These are phyloP conservation scores for Misgurnus mizolepis DNA, from an alignment of 2,113 vertebrate species.

Conservation along the genomic window DNA sequence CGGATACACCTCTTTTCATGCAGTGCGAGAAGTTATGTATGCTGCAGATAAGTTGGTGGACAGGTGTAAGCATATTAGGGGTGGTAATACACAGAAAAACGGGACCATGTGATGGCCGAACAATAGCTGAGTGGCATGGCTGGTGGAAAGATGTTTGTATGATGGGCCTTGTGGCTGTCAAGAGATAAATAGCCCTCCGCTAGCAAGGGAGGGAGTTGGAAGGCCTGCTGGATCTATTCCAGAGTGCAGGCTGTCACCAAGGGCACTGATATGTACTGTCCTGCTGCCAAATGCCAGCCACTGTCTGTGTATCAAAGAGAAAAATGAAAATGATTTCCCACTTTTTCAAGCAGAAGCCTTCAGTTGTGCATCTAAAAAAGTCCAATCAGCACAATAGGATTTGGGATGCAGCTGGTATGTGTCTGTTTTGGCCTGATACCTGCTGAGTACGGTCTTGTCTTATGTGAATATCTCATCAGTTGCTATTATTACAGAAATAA, in stretches of 20 bases:
- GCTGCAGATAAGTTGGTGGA: slow-evolving; percentile 44
- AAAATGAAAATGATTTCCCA: slow-evolving; percentile 12
- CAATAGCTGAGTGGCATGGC: slow-evolving; percentile 38
- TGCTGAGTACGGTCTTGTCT: background rate
- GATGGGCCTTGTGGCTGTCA: slow-evolving; percentile 48
- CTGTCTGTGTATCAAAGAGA: background rate
- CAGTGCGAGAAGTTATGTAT: slow-evolving; percentile 31
- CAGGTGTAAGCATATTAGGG: slow-evolving; percentile 50
- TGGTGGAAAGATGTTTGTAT: slow-evolving; percentile 48
- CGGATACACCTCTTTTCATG: too few species aligned
- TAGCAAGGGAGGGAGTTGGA: slow-evolving; percentile 7
- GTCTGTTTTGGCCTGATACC: slow-evolving; percentile 16
- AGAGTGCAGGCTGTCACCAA: slow-evolving; percentile 40
- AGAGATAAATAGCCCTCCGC: slow-evolving; percentile 51
- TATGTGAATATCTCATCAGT: background rate
- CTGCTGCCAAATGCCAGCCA: slow-evolving; percentile 44
- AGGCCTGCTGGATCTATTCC: slow-evolving; percentile 42
- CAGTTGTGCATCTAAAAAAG: slow-evolving; percentile 8
- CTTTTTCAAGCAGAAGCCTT: background rate
- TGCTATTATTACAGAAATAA: background rate
- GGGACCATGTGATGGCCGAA: slow-evolving; percentile 41
- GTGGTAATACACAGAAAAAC: slow-evolving; percentile 2
- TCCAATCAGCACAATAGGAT: slow-evolving; percentile 27
- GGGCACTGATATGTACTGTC: slow-evolving; percentile 28
- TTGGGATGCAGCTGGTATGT: slow-evolving; percentile 14